These are phyloP conservation scores for Pollimyrus isidori DNA, from an alignment of 2,113 vertebrate species.

Conservation along the genomic window DNA sequence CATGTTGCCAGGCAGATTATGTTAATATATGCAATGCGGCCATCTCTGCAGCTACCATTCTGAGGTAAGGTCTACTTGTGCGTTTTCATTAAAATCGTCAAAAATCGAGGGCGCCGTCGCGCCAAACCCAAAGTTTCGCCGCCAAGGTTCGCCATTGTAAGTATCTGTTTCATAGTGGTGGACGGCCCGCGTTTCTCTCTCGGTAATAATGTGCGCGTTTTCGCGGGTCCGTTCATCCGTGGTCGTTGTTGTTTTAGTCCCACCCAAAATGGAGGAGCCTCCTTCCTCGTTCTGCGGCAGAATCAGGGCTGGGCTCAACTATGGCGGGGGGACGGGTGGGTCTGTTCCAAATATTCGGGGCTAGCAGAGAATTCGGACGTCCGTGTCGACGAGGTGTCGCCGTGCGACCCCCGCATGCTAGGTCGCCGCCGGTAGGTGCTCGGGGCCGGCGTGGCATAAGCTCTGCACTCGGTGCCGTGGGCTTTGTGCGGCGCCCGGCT, in stretches of 20 bases:
- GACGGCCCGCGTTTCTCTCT: slow-evolving; percentile 2
- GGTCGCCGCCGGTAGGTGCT: slow-evolving; percentile 18
- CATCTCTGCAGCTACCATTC: slow-evolving; percentile 87
- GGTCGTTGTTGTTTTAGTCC: slow-evolving; percentile 72
- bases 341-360: slow-evolving; percentile 32
- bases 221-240: slow-evolving; percentile 45
- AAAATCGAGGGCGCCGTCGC: slow-evolving; percentile 39
- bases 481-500: slow-evolving; percentile 37
- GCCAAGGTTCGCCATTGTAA: slow-evolving; percentile 25
- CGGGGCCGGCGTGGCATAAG: slow-evolving; percentile 20
- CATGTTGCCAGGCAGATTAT: slow-evolving; percentile 78
- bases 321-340: slow-evolving; percentile 56
- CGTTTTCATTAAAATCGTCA: slow-evolving; percentile 56
- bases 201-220: slow-evolving; percentile 33
- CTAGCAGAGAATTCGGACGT: slow-evolving; percentile 5
- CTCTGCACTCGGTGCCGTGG: slow-evolving; percentile 38
- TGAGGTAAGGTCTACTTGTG: slow-evolving; percentile 77
- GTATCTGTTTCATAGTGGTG: slow-evolving; percentile 18
- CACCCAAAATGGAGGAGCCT: slow-evolving; percentile 79
- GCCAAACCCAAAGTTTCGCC: slow-evolving; percentile 26
- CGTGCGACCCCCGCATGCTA: neutral
- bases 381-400: slow-evolving; percentile 1
- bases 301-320: slow-evolving; percentile 64
- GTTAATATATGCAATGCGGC: slow-evolving; percentile 69
- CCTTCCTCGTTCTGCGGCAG: slow-evolving; percentile 61